These are phyloP conservation scores for Penaeus japonicus DNA, from an alignment of 1,140 invertebrate genomes.

Conservation along the genomic window DNA sequence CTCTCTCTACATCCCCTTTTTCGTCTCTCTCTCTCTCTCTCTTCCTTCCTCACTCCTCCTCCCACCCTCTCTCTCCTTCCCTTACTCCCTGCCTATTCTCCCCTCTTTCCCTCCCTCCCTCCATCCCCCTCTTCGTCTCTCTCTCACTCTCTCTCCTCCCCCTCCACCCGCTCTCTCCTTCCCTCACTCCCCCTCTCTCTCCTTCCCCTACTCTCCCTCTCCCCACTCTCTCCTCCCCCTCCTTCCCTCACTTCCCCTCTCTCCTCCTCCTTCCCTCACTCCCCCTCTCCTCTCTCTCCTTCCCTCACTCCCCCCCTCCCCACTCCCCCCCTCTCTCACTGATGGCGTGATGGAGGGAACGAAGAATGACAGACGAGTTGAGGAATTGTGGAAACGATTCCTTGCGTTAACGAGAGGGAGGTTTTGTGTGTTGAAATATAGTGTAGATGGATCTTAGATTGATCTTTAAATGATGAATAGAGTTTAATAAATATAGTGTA, in stretches of 20 bases:
- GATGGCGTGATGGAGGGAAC: no score
- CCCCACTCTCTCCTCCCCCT: background rate
- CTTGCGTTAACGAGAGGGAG: no score
- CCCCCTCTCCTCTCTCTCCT: background rate
- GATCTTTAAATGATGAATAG: no score
- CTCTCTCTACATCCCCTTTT: background rate
- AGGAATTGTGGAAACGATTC: no score
- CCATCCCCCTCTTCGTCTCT: background rate
- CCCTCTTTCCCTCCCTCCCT: background rate
- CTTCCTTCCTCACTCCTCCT: background rate
- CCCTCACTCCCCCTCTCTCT: background rate
- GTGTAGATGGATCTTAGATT: no score
- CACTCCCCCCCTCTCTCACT: background rate
- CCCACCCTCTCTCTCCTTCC: background rate
- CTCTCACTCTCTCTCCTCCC: background rate
- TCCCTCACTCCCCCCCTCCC: background rate
- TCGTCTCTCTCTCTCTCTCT: background rate
- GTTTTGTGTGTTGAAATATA: no score
- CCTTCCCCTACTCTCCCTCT: background rate
- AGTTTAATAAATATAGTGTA: no score
- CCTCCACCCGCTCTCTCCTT: background rate
- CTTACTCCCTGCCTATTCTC: background rate
- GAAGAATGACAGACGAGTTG: no score
- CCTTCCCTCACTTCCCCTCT: background rate
- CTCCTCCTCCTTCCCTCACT: background rate